Base-by-base conservation (phyloP, 1,140 invertebrate species). In the Rhysida immarginata region DNA sequence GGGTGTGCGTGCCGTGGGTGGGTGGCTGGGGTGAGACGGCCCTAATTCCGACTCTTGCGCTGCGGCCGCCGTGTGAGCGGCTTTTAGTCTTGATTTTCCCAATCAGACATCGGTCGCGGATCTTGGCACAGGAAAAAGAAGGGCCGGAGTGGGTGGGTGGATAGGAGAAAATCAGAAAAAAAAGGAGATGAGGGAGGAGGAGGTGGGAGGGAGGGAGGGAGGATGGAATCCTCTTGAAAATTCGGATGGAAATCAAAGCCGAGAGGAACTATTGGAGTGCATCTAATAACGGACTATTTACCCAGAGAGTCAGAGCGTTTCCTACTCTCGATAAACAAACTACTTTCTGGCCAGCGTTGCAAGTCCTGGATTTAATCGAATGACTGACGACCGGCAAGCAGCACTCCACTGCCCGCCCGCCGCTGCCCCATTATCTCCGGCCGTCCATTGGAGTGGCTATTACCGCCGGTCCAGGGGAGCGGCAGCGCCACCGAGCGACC, bases 241-340 rank as follows among this genome's bases (percentile, higher is more conserved):
- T 25, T 49, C 26, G 45, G 54, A 58, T 55, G 53, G 53, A 58
- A 52, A 56, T n/a, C 24, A 23, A 56, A 43, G 35, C n/a, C 43
- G 54, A 49, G 49, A 55, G 53, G 54, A 53, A 57, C 41, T 57
- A 61, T 29, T 53, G 50, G 51, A 59, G 57, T 59, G 53, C 55
- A 55, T 42, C 56, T 55, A 56, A 57, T 41, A 41, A 11, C 35
- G 35, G 35, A n/a, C n/a, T 41, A 11, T n/a, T 41, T 11, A 11
- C n/a, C 11, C 35, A 11, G 11, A 41, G 11, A 41, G 11, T 11
- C 35, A 41, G 11, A 11, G 35, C 11, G 11, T 11, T 41, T 41
- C 35, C 35, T 11, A 11, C 35, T 41, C n/a, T 41, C 35, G 35
- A 41, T 41, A 41, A 41, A 41, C 35, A 41, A 41, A 41, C 35